Conservation (phyloP, 37 sponge, comb jelly and placozoan genomes). For the Axinella damicornis region DNA sequence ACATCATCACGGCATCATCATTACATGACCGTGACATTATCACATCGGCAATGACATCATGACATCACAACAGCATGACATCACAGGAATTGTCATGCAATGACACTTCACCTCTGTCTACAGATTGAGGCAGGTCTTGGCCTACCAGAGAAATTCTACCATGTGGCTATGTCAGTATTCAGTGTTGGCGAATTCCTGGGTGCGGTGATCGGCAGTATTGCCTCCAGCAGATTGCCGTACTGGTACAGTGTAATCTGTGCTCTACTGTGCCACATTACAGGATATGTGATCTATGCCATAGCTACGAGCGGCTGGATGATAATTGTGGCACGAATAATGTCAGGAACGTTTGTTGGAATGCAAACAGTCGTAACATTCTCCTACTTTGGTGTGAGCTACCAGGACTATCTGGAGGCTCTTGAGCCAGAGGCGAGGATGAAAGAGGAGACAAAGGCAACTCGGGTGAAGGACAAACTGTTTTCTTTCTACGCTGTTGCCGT, state of each 20-base stretch:
- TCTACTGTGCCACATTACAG: neutral
- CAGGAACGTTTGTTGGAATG: conserved; percentile 1
- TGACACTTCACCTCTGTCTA: too few relatives aligned
- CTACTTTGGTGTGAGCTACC: conserved; percentile 11
- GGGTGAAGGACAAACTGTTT: conserved; percentile 5
- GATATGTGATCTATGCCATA: neutral
- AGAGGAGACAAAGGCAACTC: neutral
- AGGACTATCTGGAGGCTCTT: neutral
- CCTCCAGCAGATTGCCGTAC: too few relatives aligned
- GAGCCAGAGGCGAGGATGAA: neutral
- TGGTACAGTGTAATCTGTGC: neutral
- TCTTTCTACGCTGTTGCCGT: neutral
- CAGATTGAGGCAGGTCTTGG: conserved; percentile 37
- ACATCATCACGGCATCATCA: too few relatives aligned
- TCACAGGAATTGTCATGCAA: too few relatives aligned
- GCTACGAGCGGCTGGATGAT: neutral
- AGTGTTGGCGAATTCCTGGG: conserved; percentile 32
- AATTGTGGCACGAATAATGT: neutral
- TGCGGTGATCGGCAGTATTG: neutral
- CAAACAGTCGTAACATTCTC: neutral
- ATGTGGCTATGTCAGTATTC: conserved; percentile 14
- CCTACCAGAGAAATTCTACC: conserved; percentile 24
- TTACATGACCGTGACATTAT: too few relatives aligned
- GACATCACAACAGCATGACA: too few relatives aligned
- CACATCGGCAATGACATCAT: too few relatives aligned